Base-by-base conservation (phyloP, 1,140 invertebrate genomes). In the Psix sp. region DNA sequence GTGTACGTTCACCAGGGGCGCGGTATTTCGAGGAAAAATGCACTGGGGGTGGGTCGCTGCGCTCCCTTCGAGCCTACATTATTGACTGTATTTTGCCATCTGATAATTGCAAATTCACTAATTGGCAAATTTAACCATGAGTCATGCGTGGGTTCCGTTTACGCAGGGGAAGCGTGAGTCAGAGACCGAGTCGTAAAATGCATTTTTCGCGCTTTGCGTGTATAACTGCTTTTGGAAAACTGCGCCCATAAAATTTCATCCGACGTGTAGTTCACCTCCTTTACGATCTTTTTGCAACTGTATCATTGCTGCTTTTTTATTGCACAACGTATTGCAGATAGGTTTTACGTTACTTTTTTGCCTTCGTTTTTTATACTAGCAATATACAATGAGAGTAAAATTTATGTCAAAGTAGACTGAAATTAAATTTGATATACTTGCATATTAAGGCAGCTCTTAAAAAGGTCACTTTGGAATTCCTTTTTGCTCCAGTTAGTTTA, bases 91-190 rank as follows among this genome's bases (percentile, higher is more conserved):
- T 60, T 48, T 59, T 46, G 21, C 73, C 73, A 84, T 84, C 82
- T 82, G 82, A 84, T 84, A 80, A 79, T 70, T 62, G 70, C 43
- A 42, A 81, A 73, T 83, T 80, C 24, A 59, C 79, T 83, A 84
- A 84, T 84, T 84, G 80, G 80, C 76, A 77, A 84, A 83, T 83
- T 81, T 77, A 76, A 74, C 68, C 62, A 46, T 82, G 80, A 79
- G 29, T 79, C 72, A 79, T 63, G 36, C 48, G 38, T 20, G 20
- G 31, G 18, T 9, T 29, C 14, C 10, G 31, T 11, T 35, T 15
- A 45, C 48, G 51, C 17, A 16, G n/a, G 26, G 67, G 29, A 26
- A 2, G 36, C 68, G 54, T 59, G 65, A 68, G 40, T 60, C 65
- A 59, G 38, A 60, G n/a, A 77, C 57, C 79, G 71, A 78, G 43